A percentile compares a stretch with the other conserved stretches of the same genome.
Evolutionary conservation across 2,113 vertebrate species (phyloP).

Genomic region (Mobula hypostoma): DNA sequence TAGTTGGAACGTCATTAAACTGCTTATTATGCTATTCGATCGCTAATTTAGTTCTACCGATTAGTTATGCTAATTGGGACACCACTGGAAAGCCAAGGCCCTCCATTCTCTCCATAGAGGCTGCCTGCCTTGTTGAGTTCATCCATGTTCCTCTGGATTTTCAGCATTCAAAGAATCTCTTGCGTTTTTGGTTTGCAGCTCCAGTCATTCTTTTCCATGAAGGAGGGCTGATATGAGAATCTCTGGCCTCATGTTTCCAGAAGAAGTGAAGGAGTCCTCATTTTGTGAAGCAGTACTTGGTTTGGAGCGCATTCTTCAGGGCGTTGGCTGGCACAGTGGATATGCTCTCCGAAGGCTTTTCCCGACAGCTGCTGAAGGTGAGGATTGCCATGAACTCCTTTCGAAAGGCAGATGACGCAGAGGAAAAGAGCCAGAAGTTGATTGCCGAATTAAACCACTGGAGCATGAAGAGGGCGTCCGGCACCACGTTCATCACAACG

Average conservation of each 20-base stretch:
- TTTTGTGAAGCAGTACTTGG: not conserved
- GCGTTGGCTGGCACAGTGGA: not conserved
- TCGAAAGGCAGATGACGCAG: slow-evolving; percentile 31
- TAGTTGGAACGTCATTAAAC: too few species aligned
- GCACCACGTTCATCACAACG: not conserved
- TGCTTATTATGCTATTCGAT: too few species aligned
- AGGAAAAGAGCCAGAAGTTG: slow-evolving; percentile 38
- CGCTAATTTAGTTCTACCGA: too few species aligned
- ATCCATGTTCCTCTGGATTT: too few species aligned
- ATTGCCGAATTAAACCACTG: slow-evolving; percentile 37
- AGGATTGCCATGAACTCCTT: not conserved
- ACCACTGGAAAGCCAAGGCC: too few species aligned
- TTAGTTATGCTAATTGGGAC: too few species aligned
- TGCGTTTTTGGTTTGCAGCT: too few species aligned
- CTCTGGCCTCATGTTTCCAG: not conserved
- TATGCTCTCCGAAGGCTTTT: not conserved
- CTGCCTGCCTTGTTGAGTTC: too few species aligned
- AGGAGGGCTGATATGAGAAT: not conserved
- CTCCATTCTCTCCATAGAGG: too few species aligned
- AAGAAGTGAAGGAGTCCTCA: not conserved
- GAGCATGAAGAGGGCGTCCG: slow-evolving; percentile 23
- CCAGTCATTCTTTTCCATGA: not conserved
- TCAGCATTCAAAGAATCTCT: too few species aligned
- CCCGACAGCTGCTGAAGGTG: not conserved
- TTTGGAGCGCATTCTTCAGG: not conserved